phyloP scores from a whole-genome alignment of 2,113 vertebrate species.

The Psephotus haematonotus region DNA sequence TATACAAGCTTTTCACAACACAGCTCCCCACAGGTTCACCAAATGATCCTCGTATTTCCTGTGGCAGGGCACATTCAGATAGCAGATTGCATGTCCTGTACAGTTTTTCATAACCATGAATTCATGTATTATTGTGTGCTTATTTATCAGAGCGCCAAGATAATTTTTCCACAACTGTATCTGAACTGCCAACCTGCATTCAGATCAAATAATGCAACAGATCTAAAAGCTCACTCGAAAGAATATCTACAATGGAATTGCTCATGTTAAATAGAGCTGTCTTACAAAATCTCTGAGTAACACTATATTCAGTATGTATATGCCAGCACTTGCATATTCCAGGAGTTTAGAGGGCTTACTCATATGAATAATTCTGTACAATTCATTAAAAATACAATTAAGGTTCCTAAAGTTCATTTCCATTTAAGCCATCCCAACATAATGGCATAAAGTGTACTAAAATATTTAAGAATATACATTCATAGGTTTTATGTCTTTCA shows the following conservation, averaged over 20 bases:
- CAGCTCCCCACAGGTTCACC: not conserved
- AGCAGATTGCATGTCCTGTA: not conserved
- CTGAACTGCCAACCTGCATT: not conserved
- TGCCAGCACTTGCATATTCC: constrained; percentile 3
- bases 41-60: not conserved
- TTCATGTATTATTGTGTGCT: not conserved
- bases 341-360: constrained; percentile 17
- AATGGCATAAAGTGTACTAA: not conserved
- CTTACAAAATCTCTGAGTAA: not conserved
- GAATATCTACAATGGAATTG: not conserved
- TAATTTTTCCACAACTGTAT: not conserved
- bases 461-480: constrained; percentile 1
- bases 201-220: not conserved
- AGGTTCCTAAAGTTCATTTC: not conserved
- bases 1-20: not conserved
- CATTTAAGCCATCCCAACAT: not conserved
- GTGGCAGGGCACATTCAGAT: not conserved
- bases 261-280: not conserved
- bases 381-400: constrained; percentile 19
- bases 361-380: not conserved
- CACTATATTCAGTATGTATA: not conserved
- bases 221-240: not conserved
- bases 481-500: not conserved
- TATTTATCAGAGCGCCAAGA: not conserved
- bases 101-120: not conserved